Percentiles rank a stretch among this genome's conserved stretches.
Evolutionary conservation across 1,140 invertebrate genomes (phyloP).

Genomic region (Xylocopa sonorina): DNA sequence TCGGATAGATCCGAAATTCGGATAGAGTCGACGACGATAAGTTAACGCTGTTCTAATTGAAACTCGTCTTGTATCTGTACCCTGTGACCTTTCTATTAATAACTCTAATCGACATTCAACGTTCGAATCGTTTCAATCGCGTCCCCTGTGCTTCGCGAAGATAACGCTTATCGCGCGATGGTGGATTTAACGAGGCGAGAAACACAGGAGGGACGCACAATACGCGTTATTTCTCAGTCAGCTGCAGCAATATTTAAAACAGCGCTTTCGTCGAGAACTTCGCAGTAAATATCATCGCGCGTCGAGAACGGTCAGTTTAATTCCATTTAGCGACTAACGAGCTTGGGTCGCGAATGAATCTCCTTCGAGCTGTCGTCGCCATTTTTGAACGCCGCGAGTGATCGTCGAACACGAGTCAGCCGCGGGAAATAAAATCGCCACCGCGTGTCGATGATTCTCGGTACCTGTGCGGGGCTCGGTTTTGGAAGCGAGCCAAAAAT

Average conservation of each 20-base stretch:
- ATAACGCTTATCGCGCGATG: neutral
- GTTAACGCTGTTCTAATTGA: neutral
- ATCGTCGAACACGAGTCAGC: neutral
- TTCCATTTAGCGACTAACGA: too few relatives aligned
- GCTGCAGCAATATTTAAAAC: neutral
- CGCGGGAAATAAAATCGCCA: neutral
- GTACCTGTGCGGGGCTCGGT: neutral
- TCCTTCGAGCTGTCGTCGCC: neutral
- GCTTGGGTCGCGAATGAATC: too few relatives aligned
- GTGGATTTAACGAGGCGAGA: slow-evolving; percentile 20
- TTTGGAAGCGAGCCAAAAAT: slow-evolving; percentile 41
- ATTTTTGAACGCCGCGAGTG: slow-evolving; percentile 5
- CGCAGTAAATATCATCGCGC: too few relatives aligned
- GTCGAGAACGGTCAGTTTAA: too few relatives aligned
- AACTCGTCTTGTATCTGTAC: neutral
- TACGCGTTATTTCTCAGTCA: neutral
- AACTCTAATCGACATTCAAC: neutral
- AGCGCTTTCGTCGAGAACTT: neutral
- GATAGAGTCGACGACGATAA: neutral
- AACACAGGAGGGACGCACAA: neutral
- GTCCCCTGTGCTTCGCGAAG: neutral
- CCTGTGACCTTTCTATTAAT: neutral
- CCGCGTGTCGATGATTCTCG: neutral
- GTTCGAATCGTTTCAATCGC: too few relatives aligned
- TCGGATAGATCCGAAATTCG: neutral